phyloP scores from a whole-genome alignment of 2,797 vertebrate species.

The Columba guinea region DNA sequence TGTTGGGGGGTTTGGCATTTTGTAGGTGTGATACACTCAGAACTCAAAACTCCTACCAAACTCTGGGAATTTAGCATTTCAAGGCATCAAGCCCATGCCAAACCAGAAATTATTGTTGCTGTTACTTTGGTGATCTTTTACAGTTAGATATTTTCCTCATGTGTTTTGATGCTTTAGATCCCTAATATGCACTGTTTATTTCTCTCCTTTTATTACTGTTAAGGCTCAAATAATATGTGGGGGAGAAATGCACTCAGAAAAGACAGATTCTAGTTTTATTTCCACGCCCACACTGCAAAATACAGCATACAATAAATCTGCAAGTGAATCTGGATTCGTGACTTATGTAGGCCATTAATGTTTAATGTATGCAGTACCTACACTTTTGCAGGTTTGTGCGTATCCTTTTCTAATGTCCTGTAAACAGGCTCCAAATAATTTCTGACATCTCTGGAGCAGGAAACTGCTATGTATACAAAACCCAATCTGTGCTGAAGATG shows the following conservation, averaged over 20 bases:
- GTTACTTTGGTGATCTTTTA: background rate
- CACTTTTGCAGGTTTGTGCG: background rate
- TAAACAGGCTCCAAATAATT: constrained; percentile 54
- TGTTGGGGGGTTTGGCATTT: background rate
- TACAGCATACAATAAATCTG: background rate
- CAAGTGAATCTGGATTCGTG: constrained; percentile 5
- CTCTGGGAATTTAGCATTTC: background rate
- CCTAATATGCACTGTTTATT: background rate
- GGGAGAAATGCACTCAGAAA: background rate
- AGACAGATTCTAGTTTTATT: constrained; percentile 12
- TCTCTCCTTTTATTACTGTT: background rate
- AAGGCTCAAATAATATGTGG: background rate
- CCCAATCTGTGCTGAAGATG: constrained; percentile 36
- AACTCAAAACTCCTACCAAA: background rate
- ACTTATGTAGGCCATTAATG: constrained; percentile 34
- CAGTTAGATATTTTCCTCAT: background rate
- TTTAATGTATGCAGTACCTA: background rate
- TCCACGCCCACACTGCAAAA: constrained; percentile 5
- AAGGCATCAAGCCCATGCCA: background rate
- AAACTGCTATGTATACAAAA: constrained; percentile 51
- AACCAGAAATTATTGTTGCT: background rate
- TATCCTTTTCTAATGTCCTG: constrained; percentile 40
- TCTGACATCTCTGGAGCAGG: constrained; percentile 42
- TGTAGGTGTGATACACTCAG: background rate
- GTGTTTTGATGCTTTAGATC: constrained; percentile 10